Evolutionary conservation across 2,888 invertebrate species (phyloP).

Genomic region (Drosophila mercatorum): DNA sequence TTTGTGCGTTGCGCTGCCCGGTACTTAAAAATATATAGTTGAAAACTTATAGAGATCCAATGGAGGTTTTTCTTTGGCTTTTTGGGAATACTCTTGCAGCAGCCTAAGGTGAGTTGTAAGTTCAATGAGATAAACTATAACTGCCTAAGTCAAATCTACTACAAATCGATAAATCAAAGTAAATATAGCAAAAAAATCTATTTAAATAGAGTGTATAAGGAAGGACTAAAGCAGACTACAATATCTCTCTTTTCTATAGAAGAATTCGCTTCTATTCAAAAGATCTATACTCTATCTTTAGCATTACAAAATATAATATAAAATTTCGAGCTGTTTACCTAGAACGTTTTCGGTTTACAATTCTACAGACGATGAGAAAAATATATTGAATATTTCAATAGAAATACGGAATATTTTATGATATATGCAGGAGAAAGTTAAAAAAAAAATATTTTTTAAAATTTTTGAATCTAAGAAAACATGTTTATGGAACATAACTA

Average conservation of each 20-base stretch:
- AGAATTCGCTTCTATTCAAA: no score
- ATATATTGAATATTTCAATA: not conserved
- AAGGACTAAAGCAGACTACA: not conserved
- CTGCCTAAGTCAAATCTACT: not conserved
- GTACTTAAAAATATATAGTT: slow-evolving; percentile 47
- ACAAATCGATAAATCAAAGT: no score
- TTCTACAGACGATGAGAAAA: no score
- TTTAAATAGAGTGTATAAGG: no score
- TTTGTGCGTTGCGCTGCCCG: slow-evolving; percentile 57
- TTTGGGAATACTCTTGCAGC: slow-evolving; percentile 32
- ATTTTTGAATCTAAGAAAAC: no score
- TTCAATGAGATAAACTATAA: no score
- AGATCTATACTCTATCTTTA: not conserved
- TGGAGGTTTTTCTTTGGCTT: not conserved
- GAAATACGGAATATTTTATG: not conserved
- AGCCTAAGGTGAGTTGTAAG: no score
- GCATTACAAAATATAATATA: not conserved
- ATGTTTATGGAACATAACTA: no score
- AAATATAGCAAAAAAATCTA: not conserved
- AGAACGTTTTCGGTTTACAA: no score
- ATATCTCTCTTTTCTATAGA: not conserved
- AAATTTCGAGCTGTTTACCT: not conserved
- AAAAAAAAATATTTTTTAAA: no score
- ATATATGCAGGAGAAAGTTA: not conserved
- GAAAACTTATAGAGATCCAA: slow-evolving; percentile 26